Percentiles rank a stretch among this genome's conserved stretches.
phyloP scores from a whole-genome alignment of 2,797 vertebrate genomes.

The Leontopithecus rosalia region DNA sequence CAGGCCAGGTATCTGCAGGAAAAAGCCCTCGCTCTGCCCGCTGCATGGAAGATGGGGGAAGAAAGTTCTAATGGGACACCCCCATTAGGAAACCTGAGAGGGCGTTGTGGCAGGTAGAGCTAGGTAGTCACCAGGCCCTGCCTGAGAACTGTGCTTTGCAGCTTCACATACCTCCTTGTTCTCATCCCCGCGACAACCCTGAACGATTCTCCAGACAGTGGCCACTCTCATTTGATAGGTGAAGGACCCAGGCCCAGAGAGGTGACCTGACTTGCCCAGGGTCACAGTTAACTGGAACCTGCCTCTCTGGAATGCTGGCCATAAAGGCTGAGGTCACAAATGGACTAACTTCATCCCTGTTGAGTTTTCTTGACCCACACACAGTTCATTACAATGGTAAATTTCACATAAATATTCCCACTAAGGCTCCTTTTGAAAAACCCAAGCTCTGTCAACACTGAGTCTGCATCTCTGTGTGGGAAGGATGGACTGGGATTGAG shows the following conservation, averaged over 20 bases:
- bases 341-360: neutral
- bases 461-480: neutral
- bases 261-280: neutral
- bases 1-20: neutral
- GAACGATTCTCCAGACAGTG: neutral
- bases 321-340: neutral
- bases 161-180: neutral
- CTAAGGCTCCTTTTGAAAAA: neutral
- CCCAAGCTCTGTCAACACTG: neutral
- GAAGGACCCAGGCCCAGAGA: neutral
- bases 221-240: neutral
- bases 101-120: neutral
- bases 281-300: neutral
- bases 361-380: neutral
- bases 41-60: neutral
- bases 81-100: neutral
- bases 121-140: neutral
- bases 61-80: neutral
- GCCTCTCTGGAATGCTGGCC: neutral
- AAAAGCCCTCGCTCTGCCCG: neutral
- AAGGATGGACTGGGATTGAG: neutral
- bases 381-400: neutral
- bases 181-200: neutral
- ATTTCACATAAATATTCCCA: neutral
- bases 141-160: neutral